phyloP scores from a whole-genome alignment of 2,888 invertebrate genomes.

The Incurvaria masculella region DNA sequence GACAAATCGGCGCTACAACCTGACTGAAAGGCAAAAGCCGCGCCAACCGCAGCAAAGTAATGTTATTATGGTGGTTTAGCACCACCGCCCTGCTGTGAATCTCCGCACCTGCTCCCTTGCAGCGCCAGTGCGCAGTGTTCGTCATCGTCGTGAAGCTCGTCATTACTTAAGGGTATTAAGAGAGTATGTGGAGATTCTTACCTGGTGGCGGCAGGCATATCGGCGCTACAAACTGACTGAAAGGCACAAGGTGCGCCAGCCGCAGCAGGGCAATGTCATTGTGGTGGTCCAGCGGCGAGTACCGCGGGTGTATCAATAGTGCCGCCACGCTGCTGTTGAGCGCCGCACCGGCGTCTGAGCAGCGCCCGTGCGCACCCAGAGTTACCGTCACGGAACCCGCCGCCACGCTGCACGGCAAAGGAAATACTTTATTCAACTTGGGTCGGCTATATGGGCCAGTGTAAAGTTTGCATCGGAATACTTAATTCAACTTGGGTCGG shows the following conservation, averaged over 20 bases:
- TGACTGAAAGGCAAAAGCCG: slow-evolving; percentile 47
- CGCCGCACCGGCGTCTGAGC: slow-evolving; percentile 40
- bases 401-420: slow-evolving; percentile 25
- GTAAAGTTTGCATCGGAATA: no score
- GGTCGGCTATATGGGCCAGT: no score
- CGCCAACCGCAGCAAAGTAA: slow-evolving; percentile 55
- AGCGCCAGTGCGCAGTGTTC: slow-evolving; percentile 54
- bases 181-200: no score
- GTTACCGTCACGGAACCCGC: slow-evolving; percentile 47
- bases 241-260: slow-evolving; percentile 45
- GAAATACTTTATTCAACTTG: no score
- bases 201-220: slow-evolving; percentile 56
- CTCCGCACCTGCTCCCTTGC: no score
- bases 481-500: no score
- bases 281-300: slow-evolving; percentile 41
- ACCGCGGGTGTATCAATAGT: slow-evolving; percentile 52
- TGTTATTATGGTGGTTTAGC: slow-evolving; percentile 51
- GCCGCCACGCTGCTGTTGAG: slow-evolving; percentile 47
- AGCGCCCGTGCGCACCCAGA: slow-evolving; percentile 53
- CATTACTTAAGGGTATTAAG: no score
- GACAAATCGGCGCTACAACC: slow-evolving; percentile 54
- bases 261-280: slow-evolving; percentile 60
- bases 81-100: slow-evolving; percentile 47
- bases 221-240: slow-evolving; percentile 51
- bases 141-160: no score